Evolutionary conservation across 2,113 vertebrate genomes (phyloP), one percentile per base, ranked within the genome.

Genomic region (Pandion haliaetus): DNA sequence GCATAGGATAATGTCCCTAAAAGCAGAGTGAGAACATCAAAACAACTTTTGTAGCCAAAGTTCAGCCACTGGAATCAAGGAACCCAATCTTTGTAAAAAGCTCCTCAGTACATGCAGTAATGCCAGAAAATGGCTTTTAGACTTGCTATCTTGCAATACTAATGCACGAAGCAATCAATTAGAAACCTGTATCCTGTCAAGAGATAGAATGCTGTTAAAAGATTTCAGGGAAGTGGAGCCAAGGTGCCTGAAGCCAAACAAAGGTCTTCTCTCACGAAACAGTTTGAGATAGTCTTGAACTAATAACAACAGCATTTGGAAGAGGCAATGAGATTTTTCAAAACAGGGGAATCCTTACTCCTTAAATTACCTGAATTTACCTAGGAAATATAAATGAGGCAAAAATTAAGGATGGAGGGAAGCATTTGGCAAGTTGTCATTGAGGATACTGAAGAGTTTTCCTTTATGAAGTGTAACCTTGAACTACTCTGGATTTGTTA

Each of bases 11-110:
- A 65, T 2, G 34, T 74, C 79, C 52, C 47, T 50, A 44, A 85
- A 95, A 96, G 70, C 54, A 28, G 44, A 93, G 52, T 29, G 73
- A 87, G 78, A 94, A 44, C 59, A 94, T 65, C 77, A 88, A 95
- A 92, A 96, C 54, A 92, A 45, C 38, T 76, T 69, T 12, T 84
- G 82, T 34, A 81, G 88, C 69, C 90, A 36, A 82, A 90, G 63
- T 61, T 95, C 83, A 86, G 50, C 13, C 65, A 55, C 2, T 32
- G 80, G n/a, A 92, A 58, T 49, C 67, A 86, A 78, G 76, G 76
- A 84, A 52, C 40, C 50, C 82, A 58, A 4, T 66, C 62, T 88
- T 12, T 79, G 62, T n/a, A 50, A 55, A 86, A 44, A 66, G 69
- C 65, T 86, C 42, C 81, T 78, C 72, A 36, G 85, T 9, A 38